Conservation (phyloP, 1,140 invertebrate species). For the Drosophila azteca region DNA sequence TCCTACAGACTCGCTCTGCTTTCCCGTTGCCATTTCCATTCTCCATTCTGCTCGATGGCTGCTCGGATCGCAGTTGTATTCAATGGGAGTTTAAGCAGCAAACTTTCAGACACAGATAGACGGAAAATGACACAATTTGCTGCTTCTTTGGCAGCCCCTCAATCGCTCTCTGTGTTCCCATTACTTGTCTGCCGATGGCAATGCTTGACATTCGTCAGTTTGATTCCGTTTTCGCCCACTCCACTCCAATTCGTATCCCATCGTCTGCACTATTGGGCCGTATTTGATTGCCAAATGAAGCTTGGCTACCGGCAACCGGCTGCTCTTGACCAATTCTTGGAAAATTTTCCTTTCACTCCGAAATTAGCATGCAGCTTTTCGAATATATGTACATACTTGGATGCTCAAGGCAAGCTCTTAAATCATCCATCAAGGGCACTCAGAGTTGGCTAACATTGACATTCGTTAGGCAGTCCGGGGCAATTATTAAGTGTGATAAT, state of each 20-base stretch:
- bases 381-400: background rate
- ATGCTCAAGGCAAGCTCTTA: background rate
- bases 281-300: conserved; percentile 41
- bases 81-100: conserved; percentile 65
- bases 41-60: conserved; percentile 14
- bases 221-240: conserved; percentile 27
- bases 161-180: conserved; percentile 33
- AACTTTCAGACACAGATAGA: conserved; percentile 55
- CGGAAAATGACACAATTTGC: conserved; percentile 74
- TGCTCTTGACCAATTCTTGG: conserved; percentile 23
- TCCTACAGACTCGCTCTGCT: conserved; percentile 3
- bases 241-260: conserved; percentile 14
- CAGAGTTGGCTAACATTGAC: background rate
- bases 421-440: conserved; percentile 9
- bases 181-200: conserved; percentile 38
- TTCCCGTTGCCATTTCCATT: background rate
- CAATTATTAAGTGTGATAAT: conserved; percentile 75
- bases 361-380: background rate
- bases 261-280: conserved; percentile 21
- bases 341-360: background rate
- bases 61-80: conserved; percentile 48
- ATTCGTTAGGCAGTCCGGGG: conserved; percentile 34
- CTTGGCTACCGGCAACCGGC: background rate
- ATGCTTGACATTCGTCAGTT: conserved; percentile 50
- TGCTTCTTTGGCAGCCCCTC: conserved; percentile 33